Percentiles rank a stretch among this genome's conserved stretches.
Conservation (phyloP, 2,888 invertebrate species). For the Dynastes maya region DNA sequence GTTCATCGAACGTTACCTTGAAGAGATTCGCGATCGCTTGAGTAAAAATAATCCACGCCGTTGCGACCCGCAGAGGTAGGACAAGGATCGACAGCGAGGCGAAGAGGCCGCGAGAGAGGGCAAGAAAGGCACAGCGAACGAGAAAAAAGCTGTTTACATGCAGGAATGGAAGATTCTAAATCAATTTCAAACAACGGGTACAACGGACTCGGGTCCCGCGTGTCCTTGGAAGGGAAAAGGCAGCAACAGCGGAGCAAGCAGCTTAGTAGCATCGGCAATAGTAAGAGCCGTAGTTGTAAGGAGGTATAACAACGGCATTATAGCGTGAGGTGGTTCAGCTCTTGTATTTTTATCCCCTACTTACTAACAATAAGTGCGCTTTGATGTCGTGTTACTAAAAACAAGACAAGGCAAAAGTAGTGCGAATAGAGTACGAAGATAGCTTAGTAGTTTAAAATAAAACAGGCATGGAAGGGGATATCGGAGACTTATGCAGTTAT, state of each 20-base stretch:
- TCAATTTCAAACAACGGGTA: conserved; percentile 46
- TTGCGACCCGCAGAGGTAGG: conserved; percentile 9
- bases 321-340: not conserved
- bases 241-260: conserved; percentile 1
- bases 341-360: conserved; percentile 2
- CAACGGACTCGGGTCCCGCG: conserved; percentile 30
- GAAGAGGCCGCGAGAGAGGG: conserved; percentile 1
- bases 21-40: conserved; percentile 26
- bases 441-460: no score
- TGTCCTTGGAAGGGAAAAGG: conserved; percentile 43
- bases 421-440: no score
- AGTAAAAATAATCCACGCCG: conserved; percentile 29
- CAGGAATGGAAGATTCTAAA: conserved; percentile 46
- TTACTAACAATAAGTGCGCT: not conserved
- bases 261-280: not conserved
- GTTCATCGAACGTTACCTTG: conserved; percentile 36
- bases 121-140: conserved; percentile 21
- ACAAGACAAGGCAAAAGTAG: no score
- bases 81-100: conserved; percentile 7
- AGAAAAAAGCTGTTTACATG: conserved; percentile 45
- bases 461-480: no score
- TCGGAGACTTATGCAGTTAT: no score
- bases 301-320: not conserved
- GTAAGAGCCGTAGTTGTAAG: not conserved
- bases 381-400: not conserved